A percentile compares a stretch with the other conserved stretches of the same genome.
phyloP scores from a whole-genome alignment of 53 echinoderm and acorn worm species.

The Holothuria leucospilota region DNA sequence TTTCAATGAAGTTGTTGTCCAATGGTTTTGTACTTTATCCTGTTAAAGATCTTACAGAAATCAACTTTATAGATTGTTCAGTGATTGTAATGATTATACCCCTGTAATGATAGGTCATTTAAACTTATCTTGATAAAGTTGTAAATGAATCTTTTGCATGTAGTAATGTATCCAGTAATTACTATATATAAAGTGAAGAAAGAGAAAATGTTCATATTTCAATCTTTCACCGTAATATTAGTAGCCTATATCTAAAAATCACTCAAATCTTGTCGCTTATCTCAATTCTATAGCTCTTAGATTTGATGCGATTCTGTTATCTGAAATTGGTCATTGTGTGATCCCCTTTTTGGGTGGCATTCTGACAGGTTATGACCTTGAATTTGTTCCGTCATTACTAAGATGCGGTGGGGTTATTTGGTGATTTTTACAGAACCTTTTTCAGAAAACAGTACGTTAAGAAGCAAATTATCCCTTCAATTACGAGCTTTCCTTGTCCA shows the following conservation, averaged over 20 bases:
- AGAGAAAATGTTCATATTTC: neutral
- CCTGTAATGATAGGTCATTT: neutral
- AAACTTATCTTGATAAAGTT: slow-evolving; percentile 3
- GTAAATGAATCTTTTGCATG: neutral
- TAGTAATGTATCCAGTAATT: slow-evolving; percentile 10
- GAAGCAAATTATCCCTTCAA: neutral
- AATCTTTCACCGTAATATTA: neutral
- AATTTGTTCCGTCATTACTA: neutral
- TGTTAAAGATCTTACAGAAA: too few relatives aligned
- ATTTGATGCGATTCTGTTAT: slow-evolving; percentile 1
- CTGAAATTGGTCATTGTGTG: slow-evolving; percentile 11
- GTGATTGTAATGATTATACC: neutral
- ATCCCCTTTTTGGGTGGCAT: neutral
- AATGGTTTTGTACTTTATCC: too few relatives aligned
- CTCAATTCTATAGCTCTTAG: neutral
- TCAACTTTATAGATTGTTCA: too few relatives aligned
- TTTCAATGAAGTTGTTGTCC: too few relatives aligned
- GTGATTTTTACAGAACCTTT: slow-evolving; percentile 4
- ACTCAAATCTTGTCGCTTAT: neutral
- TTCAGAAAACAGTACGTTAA: neutral
- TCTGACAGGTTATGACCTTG: neutral
- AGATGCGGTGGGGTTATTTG: slow-evolving; percentile 1
- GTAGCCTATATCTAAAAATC: slow-evolving; percentile 12
- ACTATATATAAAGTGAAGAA: neutral
- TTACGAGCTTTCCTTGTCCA: neutral